phyloP scores from a whole-genome alignment of 1,140 invertebrate genomes.

The Daktulosphaira vitifoliae region DNA sequence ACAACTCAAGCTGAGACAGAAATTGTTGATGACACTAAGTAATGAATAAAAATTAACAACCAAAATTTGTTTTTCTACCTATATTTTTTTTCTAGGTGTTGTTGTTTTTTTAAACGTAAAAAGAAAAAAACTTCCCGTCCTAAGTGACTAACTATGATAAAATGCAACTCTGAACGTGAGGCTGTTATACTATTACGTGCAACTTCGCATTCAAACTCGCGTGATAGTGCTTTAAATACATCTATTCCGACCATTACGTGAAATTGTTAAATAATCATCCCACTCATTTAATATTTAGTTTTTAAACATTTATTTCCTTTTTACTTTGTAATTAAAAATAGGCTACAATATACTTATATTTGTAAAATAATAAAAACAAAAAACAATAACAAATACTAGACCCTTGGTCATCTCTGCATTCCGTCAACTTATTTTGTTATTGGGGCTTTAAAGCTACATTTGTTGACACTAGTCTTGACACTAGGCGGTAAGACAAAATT shows the following conservation, averaged over 20 bases:
- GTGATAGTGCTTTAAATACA: constrained; percentile 52
- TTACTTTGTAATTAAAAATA: constrained; percentile 28
- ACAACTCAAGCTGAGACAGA: constrained; percentile 87
- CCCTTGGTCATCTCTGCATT: constrained; percentile 24
- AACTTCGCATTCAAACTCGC: constrained; percentile 57
- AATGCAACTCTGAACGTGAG: constrained; percentile 53
- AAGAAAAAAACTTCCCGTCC: constrained; percentile 83
- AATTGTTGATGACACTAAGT: constrained; percentile 86
- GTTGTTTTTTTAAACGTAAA: constrained; percentile 93
- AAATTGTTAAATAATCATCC: constrained; percentile 21
- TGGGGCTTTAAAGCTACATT: neutral
- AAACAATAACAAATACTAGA: constrained; percentile 27
- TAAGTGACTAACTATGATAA: constrained; percentile 61
- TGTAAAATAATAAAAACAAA: constrained; percentile 11
- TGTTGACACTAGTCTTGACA: constrained; percentile 11
- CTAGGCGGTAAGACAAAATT: constrained; percentile 23
- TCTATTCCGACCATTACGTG: constrained; percentile 30
- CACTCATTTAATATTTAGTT: constrained; percentile 26
- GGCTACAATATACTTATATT: constrained; percentile 31
- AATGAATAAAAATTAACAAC: constrained; percentile 16
- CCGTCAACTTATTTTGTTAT: constrained; percentile 13
- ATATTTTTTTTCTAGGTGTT: constrained; percentile 57
- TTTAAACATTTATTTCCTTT: constrained; percentile 24
- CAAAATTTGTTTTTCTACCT: constrained; percentile 4
- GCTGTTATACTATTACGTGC: constrained; percentile 56